A percentile compares a stretch with the other conserved stretches of the same genome.
Evolutionary conservation across 2,888 invertebrate genomes (phyloP).

Genomic region (Heliconius ismenius): DNA sequence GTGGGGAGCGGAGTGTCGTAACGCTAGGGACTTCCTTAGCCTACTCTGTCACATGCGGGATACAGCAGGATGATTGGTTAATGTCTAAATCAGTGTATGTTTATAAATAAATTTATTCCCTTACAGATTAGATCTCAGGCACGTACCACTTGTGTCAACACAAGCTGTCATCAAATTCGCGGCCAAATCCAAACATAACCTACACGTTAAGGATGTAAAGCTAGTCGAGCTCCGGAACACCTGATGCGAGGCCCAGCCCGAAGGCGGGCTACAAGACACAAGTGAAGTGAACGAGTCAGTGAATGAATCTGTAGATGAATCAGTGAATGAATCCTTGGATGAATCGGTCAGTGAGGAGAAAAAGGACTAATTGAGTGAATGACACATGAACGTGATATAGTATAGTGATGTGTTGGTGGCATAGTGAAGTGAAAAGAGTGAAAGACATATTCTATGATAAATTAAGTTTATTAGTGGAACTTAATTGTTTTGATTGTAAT

Average conservation of each 20-base stretch:
- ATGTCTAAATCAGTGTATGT: too few species aligned
- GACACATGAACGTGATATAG: conserved; percentile 46
- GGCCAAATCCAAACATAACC: conserved; percentile 88
- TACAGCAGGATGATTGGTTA: too few species aligned
- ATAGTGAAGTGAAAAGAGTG: conserved; percentile 43
- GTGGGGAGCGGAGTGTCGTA: too few species aligned
- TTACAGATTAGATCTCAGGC: conserved; percentile 86
- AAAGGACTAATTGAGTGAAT: conserved; percentile 26
- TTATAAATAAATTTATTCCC: not conserved
- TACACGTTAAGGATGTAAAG: conserved; percentile 90
- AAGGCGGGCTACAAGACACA: conserved; percentile 39
- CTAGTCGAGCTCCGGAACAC: conserved; percentile 84
- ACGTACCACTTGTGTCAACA: conserved; percentile 89
- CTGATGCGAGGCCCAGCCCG: conserved; percentile 59
- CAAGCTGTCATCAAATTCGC: conserved; percentile 92
- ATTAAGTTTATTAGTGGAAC: conserved; percentile 18
- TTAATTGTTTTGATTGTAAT: conserved; percentile 20
- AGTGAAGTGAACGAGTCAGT: conserved; percentile 35
- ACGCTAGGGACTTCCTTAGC: too few species aligned
- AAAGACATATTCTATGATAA: not conserved
- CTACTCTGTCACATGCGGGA: too few species aligned
- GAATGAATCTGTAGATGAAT: conserved; percentile 29
- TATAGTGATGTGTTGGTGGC: conserved; percentile 54
- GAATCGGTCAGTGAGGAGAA: conserved; percentile 26
- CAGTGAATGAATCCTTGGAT: conserved; percentile 27